phyloP scores from a whole-genome alignment of 2,888 invertebrate genomes.

The Lymantria dispar region DNA sequence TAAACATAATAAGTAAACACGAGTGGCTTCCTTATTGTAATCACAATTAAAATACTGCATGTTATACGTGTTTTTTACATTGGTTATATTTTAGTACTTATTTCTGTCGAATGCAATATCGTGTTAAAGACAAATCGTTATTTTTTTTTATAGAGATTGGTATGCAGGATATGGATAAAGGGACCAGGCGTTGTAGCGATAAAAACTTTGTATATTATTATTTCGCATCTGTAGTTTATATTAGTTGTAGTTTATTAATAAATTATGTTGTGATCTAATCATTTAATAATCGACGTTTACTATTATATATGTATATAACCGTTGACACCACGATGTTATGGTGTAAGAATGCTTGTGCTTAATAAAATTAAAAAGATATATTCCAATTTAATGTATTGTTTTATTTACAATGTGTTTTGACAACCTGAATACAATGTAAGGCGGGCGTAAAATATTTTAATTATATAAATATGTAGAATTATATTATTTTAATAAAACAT shows the following conservation, averaged over 20 bases:
- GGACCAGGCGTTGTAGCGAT: slow-evolving; percentile 63
- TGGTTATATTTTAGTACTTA: too few species aligned
- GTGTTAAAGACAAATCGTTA: not conserved
- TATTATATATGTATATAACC: slow-evolving; percentile 52
- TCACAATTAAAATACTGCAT: too few species aligned
- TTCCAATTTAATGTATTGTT: slow-evolving; percentile 54
- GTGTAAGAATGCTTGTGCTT: slow-evolving; percentile 71
- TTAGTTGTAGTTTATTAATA: slow-evolving; percentile 36
- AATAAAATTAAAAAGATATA: slow-evolving; percentile 68
- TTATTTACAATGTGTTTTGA: slow-evolving; percentile 37
- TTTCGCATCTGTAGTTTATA: slow-evolving; percentile 45
- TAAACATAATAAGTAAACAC: too few species aligned
- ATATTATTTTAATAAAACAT: too few species aligned
- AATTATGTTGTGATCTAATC: slow-evolving; percentile 68
- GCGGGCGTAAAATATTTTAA: slow-evolving; percentile 7
- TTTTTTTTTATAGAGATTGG: slow-evolving; percentile 46
- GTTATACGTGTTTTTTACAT: too few species aligned
- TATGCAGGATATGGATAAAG: slow-evolving; percentile 43
- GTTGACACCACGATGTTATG: slow-evolving; percentile 23
- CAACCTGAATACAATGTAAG: slow-evolving; percentile 7
- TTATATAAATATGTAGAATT: not conserved
- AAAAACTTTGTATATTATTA: slow-evolving; percentile 32
- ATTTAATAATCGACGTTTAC: slow-evolving; percentile 59
- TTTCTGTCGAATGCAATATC: too few species aligned
- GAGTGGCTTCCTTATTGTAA: too few species aligned